phyloP scores from a whole-genome alignment of 2,888 invertebrate species.

The Calameuta filiformis region DNA sequence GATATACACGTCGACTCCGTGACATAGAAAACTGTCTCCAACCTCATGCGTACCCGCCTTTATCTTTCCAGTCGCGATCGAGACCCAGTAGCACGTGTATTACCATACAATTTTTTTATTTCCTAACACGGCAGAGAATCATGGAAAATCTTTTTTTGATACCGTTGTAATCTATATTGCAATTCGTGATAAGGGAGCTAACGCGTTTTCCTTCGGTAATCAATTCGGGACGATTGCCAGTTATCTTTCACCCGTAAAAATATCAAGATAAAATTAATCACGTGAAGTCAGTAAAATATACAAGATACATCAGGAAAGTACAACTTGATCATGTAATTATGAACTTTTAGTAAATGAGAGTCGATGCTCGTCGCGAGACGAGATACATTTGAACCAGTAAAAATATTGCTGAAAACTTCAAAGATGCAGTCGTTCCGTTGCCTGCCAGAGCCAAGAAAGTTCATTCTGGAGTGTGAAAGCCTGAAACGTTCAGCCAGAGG shows the following conservation, averaged over 20 bases:
- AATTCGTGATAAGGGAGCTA: neutral
- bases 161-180: neutral
- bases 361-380: neutral
- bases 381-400: neutral
- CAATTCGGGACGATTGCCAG: no score
- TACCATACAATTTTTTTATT: neutral
- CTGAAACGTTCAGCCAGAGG: neutral
- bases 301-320: conserved; percentile 16
- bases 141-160: neutral
- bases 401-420: neutral
- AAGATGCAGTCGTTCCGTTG: neutral
- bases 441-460: conserved; percentile 10
- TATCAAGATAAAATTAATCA: neutral
- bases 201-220: neutral
- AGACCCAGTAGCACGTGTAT: neutral
- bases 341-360: conserved; percentile 8
- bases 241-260: neutral
- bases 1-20: neutral
- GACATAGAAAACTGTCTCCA: neutral
- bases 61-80: no score
- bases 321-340: conserved; percentile 21
- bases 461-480: neutral
- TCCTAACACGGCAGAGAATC: neutral
- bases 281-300: conserved; percentile 13
- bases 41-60: neutral